Evolutionary conservation across 2,888 invertebrate species (phyloP).

Genomic region (Spisula subtruncata): DNA sequence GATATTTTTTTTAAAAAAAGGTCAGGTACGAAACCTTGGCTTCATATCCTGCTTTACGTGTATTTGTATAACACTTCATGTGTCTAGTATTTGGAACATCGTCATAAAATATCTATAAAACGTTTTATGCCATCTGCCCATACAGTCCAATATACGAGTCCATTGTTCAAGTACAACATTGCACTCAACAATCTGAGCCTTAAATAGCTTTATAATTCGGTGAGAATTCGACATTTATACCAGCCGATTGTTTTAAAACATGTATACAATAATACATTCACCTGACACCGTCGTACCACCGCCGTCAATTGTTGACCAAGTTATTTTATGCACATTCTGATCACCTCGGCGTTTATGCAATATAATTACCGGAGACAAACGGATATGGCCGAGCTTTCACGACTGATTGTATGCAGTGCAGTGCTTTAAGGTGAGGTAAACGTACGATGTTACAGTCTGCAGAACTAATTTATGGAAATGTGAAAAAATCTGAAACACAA

Average conservation of each 20-base stretch:
- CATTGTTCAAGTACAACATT: background rate
- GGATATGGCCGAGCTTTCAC: too few relatives aligned
- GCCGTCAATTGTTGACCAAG: background rate
- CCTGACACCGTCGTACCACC: background rate
- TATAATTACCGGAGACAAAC: too few relatives aligned
- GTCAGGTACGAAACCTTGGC: background rate
- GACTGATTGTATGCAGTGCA: background rate
- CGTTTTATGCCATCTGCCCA: background rate
- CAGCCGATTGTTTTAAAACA: background rate
- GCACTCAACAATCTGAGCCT: background rate
- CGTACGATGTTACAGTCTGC: background rate
- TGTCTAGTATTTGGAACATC: background rate
- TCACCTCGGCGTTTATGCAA: too few relatives aligned
- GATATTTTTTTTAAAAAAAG: background rate
- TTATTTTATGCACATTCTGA: too few relatives aligned
- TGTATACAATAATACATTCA: background rate
- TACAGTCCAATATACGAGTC: background rate
- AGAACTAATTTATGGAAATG: too few relatives aligned
- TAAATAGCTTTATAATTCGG: background rate
- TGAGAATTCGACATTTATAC: background rate
- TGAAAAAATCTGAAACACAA: too few relatives aligned
- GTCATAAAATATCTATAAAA: background rate
- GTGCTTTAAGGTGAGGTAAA: background rate
- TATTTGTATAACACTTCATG: too few relatives aligned
- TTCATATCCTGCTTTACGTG: background rate